A percentile compares a stretch with the other conserved stretches of the same genome.
Conservation (phyloP, 2,797 vertebrate species). For the Cottoperca gobio region DNA sequence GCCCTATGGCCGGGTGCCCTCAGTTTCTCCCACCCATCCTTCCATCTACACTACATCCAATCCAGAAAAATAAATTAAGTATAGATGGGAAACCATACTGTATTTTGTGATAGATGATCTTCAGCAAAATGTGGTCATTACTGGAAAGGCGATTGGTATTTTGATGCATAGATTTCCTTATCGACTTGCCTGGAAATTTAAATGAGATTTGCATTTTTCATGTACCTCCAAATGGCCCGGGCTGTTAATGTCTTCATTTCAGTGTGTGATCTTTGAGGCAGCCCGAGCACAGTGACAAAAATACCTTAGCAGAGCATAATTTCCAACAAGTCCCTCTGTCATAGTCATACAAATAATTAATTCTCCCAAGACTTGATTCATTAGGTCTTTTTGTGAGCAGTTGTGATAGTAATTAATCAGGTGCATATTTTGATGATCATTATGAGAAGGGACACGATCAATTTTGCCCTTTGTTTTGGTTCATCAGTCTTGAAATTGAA, state of each 20-base stretch:
- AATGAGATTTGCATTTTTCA: constrained; percentile 85
- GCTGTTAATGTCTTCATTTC: constrained; percentile 71
- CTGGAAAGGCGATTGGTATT: constrained; percentile 64
- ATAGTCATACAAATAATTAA: constrained; percentile 59
- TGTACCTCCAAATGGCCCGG: constrained; percentile 75
- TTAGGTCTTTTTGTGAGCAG: constrained; percentile 33
- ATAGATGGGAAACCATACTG: constrained; percentile 55
- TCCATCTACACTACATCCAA: constrained; percentile 38
- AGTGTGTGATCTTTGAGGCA: constrained; percentile 60
- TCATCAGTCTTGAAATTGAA: constrained; percentile 42
- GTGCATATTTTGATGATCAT: constrained; percentile 51
- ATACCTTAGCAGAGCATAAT: constrained; percentile 55
- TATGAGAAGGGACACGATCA: constrained; percentile 18
- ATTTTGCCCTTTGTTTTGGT: constrained; percentile 38
- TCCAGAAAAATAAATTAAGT: constrained; percentile 50
- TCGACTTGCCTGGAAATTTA: constrained; percentile 70
- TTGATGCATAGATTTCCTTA: constrained; percentile 78
- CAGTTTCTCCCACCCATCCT: constrained; percentile 55
- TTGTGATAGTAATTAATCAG: constrained; percentile 57
- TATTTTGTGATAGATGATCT: constrained; percentile 72
- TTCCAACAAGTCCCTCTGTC: constrained; percentile 52
- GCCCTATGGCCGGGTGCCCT: constrained; percentile 36
- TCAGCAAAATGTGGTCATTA: constrained; percentile 72
- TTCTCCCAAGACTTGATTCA: constrained; percentile 56
- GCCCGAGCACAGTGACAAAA: constrained; percentile 50